phyloP scores from a whole-genome alignment of 2,113 vertebrate genomes.

The Pygoscelis adeliae region DNA sequence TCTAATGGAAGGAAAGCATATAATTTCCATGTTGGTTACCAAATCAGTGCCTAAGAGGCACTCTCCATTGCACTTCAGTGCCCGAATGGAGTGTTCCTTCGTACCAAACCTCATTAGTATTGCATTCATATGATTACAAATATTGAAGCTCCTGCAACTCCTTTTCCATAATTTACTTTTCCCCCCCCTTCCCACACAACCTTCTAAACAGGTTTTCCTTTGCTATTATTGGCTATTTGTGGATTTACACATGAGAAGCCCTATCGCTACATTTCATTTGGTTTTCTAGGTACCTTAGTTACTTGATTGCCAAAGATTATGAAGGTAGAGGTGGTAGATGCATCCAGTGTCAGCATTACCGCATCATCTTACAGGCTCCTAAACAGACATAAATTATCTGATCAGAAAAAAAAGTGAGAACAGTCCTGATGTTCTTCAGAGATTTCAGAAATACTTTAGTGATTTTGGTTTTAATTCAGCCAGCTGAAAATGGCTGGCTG shows the following conservation, averaged over 20 bases:
- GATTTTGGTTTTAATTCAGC: neutral
- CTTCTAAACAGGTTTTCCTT: neutral
- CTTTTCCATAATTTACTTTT: neutral
- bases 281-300: neutral
- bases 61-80: neutral
- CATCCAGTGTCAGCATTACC: neutral
- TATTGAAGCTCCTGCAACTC: neutral
- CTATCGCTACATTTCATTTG: neutral
- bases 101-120: fast-evolving
- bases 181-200: fast-evolving
- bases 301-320: neutral
- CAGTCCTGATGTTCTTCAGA: neutral
- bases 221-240: neutral
- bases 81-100: neutral
- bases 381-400: neutral
- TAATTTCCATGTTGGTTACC: neutral
- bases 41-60: neutral
- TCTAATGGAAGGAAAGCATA: neutral
- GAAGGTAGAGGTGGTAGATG: neutral
- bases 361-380: neutral
- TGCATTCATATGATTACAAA: neutral
- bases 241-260: neutral
- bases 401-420: neutral
- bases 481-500: neutral
- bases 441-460: neutral